A percentile compares a stretch with the other conserved stretches of the same genome.
phyloP scores from a whole-genome alignment of 2,888 invertebrate genomes.

The Drosophila formosana region DNA sequence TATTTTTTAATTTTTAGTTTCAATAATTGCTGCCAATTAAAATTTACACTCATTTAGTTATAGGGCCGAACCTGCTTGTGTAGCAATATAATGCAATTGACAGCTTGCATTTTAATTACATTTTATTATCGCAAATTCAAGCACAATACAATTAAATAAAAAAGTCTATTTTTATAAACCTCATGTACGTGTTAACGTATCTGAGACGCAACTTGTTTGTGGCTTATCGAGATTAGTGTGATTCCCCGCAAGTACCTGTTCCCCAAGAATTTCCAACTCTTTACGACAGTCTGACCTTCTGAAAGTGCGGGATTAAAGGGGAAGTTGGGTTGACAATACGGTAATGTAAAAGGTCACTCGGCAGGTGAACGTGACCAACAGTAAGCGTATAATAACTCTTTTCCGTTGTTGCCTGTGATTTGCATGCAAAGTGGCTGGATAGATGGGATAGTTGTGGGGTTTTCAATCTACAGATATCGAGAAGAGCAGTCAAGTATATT shows the following conservation, averaged over 20 bases:
- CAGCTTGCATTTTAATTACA: too few relatives aligned
- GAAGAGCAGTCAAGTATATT: conserved; percentile 4
- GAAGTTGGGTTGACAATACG: neutral
- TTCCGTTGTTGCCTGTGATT: conserved; percentile 8
- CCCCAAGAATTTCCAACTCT: neutral
- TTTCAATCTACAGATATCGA: neutral
- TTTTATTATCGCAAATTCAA: too few relatives aligned
- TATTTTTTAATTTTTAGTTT: too few relatives aligned
- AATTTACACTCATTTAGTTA: too few relatives aligned
- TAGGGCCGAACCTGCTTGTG: too few relatives aligned
- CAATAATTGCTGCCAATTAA: too few relatives aligned
- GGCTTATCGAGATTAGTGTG: neutral
- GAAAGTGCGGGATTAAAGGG: neutral
- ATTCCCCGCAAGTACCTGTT: neutral
- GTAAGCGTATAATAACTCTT: neutral
- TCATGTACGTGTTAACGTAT: neutral
- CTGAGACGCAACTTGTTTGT: neutral
- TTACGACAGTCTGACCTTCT: neutral
- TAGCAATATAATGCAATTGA: too few relatives aligned
- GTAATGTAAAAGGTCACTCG: neutral
- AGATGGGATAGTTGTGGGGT: conserved; percentile 14
- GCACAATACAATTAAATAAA: too few relatives aligned
- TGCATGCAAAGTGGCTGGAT: conserved; percentile 25
- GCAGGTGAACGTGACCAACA: conserved; percentile 10
- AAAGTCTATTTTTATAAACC: too few relatives aligned